Evolutionary conservation across 2,113 vertebrate genomes (phyloP).

Genomic region (Ceuthmochares aereus): DNA sequence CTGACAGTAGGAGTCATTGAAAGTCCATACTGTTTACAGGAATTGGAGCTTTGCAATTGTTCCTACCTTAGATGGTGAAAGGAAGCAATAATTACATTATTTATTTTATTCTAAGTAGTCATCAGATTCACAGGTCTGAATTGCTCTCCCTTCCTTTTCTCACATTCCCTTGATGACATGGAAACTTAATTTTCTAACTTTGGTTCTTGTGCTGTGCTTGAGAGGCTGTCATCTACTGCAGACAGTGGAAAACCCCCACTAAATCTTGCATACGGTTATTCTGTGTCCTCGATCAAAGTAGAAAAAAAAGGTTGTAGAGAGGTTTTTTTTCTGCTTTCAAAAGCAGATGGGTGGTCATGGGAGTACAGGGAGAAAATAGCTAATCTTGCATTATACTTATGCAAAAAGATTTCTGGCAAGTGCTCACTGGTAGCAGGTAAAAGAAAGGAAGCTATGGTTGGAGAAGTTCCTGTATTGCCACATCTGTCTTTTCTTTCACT

Average conservation of each 20-base stretch:
- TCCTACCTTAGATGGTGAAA: neutral
- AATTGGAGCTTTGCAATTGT: neutral
- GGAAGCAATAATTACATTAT: neutral
- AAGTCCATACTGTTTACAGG: neutral
- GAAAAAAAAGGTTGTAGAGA: neutral
- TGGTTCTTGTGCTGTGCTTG: neutral
- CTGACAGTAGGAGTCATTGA: neutral
- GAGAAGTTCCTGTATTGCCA: neutral
- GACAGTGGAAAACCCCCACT: constrained; percentile 5
- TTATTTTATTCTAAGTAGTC: neutral
- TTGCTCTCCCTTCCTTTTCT: neutral
- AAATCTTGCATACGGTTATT: neutral
- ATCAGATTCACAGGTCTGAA: neutral
- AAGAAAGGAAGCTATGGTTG: neutral
- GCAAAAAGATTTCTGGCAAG: neutral
- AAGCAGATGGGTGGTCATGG: neutral
- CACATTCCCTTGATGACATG: neutral
- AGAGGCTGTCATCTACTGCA: neutral
- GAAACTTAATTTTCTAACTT: neutral
- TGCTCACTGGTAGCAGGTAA: neutral
- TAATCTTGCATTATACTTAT: neutral
- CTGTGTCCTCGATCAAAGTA: neutral
- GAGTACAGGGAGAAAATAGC: neutral
- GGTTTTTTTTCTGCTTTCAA: neutral
- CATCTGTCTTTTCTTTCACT: neutral